Evolutionary conservation across 2,888 invertebrate genomes (phyloP), one percentile per base, ranked within the genome.

Genomic region (Melanostoma scalare): DNA sequence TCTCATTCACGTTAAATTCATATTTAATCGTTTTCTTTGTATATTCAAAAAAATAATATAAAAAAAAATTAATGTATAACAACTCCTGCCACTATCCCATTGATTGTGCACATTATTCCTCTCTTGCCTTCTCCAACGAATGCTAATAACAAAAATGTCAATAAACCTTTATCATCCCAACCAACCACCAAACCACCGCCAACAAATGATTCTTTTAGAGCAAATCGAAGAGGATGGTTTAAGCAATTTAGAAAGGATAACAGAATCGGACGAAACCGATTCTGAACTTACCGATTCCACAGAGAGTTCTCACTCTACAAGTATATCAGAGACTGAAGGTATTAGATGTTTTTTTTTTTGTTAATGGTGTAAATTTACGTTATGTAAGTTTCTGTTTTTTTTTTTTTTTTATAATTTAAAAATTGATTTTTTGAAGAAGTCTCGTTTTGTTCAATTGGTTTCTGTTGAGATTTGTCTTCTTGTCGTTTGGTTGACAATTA

Each of bases 191-290:
- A 42, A 55, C 30, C 61, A 46, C 35, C 44, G 61, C 36, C 61
- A 61, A 50, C 46, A 52, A 69, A 73, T 58, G 53, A 84, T 79
- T 74, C 68, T 82, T 85, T 67, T 85, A 85, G 85, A 80, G 42
- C 85, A 72, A 42, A 80, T 63, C 85, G 85, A 85, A 68, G 86
- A 86, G 84, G 86, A 86, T 77, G 76, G 76, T 71, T 76, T 86
- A 82, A 86, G 69, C 84, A 86, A 75, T 85, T 85, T 86, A 82
- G 86, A 92, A 92, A 85, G 91, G 92, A 69, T 88, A 50, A 78
- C 90, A 90, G 90, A 90, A 90, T 91, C 91, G 86, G 92, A 92
- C 86, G 92, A 92, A 88, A 93, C 92, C 86, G 93, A 93, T 87
- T 93, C 93, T 91, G 90, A 93, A 92, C 90, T 89, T 81, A 91